A percentile compares a stretch with the other conserved stretches of the same genome.
Conservation (phyloP, 2,113 vertebrate genomes). For the Lepidothrix coronata region DNA sequence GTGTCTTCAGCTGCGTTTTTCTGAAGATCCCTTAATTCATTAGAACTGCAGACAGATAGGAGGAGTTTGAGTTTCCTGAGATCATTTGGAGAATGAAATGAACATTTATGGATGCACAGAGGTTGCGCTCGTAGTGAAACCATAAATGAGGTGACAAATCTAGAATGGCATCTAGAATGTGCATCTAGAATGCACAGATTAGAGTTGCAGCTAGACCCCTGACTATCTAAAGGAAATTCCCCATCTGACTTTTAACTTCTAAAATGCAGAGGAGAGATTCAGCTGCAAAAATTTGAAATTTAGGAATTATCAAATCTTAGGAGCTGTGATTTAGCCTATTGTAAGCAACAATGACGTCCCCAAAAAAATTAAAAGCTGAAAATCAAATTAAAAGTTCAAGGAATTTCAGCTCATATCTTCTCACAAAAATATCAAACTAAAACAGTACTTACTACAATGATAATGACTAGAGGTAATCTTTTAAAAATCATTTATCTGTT, state of each 20-base stretch:
- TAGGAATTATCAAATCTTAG: background rate
- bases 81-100: background rate
- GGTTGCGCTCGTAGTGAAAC: background rate
- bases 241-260: background rate
- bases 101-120: background rate
- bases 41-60: background rate
- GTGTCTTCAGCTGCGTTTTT: background rate
- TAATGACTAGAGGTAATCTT: background rate
- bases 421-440: background rate
- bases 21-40: background rate
- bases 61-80: background rate
- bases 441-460: background rate
- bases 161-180: background rate
- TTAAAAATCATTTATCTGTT: constrained; percentile 20
- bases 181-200: accelerated
- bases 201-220: background rate
- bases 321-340: background rate
- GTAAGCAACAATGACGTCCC: background rate
- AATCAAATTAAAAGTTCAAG: background rate
- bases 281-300: background rate
- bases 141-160: background rate
- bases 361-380: background rate
- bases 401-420: background rate
- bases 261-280: background rate
- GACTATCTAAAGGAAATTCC: background rate